Evolutionary conservation across 2,113 vertebrate genomes (phyloP).

Genomic region (Pholis gunnellus): DNA sequence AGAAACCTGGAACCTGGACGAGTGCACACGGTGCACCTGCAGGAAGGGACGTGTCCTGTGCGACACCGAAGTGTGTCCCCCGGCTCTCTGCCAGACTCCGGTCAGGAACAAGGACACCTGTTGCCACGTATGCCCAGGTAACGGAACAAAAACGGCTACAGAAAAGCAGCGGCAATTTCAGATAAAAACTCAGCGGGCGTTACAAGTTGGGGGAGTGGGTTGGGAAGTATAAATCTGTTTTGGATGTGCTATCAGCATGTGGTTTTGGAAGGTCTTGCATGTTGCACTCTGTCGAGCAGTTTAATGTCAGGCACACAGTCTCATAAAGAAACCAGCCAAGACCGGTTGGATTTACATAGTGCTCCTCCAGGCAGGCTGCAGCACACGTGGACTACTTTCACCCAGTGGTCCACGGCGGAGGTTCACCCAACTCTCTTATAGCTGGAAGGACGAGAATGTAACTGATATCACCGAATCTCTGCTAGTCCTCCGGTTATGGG

Average conservation of each 20-base stretch:
- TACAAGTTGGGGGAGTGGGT: neutral
- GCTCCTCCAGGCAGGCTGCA: constrained; percentile 52
- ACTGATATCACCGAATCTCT: constrained; percentile 33
- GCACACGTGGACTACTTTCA: constrained; percentile 66
- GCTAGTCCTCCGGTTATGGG: constrained; percentile 14
- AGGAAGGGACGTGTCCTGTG: constrained; percentile 85
- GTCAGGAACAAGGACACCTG: constrained; percentile 82
- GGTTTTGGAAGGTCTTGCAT: constrained; percentile 64
- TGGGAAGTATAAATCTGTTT: constrained; percentile 39
- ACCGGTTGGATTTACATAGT: constrained; percentile 66
- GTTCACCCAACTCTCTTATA: constrained; percentile 22
- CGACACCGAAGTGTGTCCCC: constrained; percentile 86
- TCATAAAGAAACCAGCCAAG: constrained; percentile 77
- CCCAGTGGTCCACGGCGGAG: constrained; percentile 14
- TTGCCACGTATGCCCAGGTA: constrained; percentile 85
- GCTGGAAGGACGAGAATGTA: constrained; percentile 37
- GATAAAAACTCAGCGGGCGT: neutral
- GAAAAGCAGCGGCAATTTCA: neutral
- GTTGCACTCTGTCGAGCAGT: constrained; percentile 55
- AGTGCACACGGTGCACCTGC: constrained; percentile 86
- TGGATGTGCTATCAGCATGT: constrained; percentile 67
- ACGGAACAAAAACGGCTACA: neutral
- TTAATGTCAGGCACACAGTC: constrained; percentile 72
- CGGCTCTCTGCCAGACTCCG: constrained; percentile 83
- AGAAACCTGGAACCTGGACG: constrained; percentile 88